Conservation (phyloP, 2,797 vertebrate genomes). For the Pelodytes ibericus region DNA sequence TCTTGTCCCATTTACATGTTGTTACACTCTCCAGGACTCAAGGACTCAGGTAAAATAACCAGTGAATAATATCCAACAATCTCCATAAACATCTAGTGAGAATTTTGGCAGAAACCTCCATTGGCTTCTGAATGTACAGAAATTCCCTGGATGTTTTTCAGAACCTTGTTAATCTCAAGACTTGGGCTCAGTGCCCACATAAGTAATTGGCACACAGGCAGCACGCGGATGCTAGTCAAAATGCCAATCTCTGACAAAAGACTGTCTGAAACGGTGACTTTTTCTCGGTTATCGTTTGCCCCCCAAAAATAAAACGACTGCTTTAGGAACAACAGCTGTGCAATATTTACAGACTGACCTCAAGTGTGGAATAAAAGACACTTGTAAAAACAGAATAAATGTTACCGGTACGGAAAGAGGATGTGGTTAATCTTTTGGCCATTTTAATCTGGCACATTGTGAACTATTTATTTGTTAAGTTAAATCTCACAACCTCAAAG, state of each 20-base stretch:
- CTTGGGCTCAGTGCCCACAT: neutral
- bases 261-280: neutral
- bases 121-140: neutral
- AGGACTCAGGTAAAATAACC: neutral
- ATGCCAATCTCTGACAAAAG: neutral
- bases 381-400: conserved; percentile 71
- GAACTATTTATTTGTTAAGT: conserved; percentile 74
- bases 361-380: conserved; percentile 71
- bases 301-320: conserved; percentile 66
- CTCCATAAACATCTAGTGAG: conserved; percentile 1
- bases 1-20: neutral
- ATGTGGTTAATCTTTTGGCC: conserved; percentile 74
- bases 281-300: neutral
- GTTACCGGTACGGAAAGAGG: conserved; percentile 66
- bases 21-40: conserved; percentile 4
- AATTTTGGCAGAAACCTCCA: neutral
- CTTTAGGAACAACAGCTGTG: conserved; percentile 64
- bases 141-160: conserved; percentile 5
- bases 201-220: neutral
- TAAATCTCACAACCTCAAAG: conserved; percentile 59
- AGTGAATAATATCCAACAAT: neutral
- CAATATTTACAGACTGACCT: conserved; percentile 70
- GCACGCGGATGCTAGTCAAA: neutral
- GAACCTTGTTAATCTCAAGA: conserved; percentile 12
- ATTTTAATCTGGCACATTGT: conserved; percentile 70